Conservation (phyloP, 1,140 invertebrate species). For the Drosophila pallidifrons region DNA sequence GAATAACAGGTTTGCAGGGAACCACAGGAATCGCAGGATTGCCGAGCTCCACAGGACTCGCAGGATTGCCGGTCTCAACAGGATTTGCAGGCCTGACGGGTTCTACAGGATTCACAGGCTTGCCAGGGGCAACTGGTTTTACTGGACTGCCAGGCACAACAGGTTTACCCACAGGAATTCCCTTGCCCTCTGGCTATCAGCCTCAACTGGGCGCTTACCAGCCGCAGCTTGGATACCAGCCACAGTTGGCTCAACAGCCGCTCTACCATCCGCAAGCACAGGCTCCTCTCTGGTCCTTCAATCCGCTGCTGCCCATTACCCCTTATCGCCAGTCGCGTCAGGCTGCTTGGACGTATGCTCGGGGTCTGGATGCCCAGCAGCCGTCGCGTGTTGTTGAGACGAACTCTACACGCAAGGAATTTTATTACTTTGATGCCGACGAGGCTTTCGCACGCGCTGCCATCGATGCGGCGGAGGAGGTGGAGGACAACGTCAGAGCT, state of each 20-base stretch:
- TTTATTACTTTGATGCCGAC: constrained; percentile 81
- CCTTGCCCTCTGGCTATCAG: constrained; percentile 3
- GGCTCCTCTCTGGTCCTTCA: constrained; percentile 33
- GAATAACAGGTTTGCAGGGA: not conserved
- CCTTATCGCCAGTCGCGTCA: constrained; percentile 63
- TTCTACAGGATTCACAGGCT: not conserved
- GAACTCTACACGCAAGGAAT: constrained; percentile 79
- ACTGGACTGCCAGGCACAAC: not conserved
- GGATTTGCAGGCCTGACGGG: not conserved
- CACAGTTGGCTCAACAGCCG: constrained; percentile 24
- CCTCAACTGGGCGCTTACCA: constrained; percentile 10
- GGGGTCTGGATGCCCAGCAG: constrained; percentile 64
- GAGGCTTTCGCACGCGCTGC: constrained; percentile 70
- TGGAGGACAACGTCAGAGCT: constrained; percentile 27
- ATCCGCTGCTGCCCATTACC: constrained; percentile 39
- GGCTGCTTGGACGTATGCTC: constrained; percentile 58
- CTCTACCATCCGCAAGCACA: constrained; percentile 37
- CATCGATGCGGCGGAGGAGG: constrained; percentile 27
- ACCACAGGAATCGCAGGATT: too few relatives aligned
- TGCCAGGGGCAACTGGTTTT: not conserved
- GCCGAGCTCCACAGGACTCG: not conserved
- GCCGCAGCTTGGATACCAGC: constrained; percentile 28
- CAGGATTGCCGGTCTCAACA: not conserved
- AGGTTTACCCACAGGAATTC: constrained; percentile 10
- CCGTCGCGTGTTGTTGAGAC: constrained; percentile 68